phyloP scores from a whole-genome alignment of 2,888 invertebrate species.

The Lottia gigantea region DNA sequence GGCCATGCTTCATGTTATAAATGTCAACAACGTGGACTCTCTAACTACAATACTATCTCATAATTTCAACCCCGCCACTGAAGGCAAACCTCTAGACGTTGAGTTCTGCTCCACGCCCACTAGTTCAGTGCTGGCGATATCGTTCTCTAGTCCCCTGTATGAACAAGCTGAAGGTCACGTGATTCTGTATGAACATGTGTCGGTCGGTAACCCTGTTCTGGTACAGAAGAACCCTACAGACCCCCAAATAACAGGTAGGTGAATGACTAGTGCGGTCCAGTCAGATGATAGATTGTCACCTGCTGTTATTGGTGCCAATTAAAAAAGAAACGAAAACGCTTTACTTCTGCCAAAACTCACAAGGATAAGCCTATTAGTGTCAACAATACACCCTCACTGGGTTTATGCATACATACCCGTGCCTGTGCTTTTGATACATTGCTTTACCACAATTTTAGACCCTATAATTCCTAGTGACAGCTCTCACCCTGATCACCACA shows the following conservation, averaged over 20 bases:
- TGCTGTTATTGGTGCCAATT: too few relatives aligned
- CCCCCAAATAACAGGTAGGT: slow-evolving; percentile 1
- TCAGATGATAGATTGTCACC: too few relatives aligned
- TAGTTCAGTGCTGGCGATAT: slow-evolving; percentile 3
- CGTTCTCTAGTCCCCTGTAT: slow-evolving; percentile 4
- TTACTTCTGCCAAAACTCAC: too few relatives aligned
- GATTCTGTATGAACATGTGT: slow-evolving; percentile 7
- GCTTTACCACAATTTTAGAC: too few relatives aligned
- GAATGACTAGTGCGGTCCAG: neutral
- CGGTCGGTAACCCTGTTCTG: neutral
- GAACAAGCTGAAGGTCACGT: slow-evolving; percentile 12
- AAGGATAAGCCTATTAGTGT: too few relatives aligned
- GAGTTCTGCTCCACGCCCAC: slow-evolving; percentile 13
- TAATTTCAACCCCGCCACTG: slow-evolving; percentile 2
- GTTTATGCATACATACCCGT: too few relatives aligned
- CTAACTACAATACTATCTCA: neutral
- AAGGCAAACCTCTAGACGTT: slow-evolving; percentile 16
- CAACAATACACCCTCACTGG: too few relatives aligned
- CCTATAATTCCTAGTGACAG: too few relatives aligned
- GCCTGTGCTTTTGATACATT: too few relatives aligned
- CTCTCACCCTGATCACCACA: too few relatives aligned
- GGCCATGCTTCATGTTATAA: slow-evolving; percentile 12
- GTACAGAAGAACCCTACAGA: slow-evolving; percentile 7
- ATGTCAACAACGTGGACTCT: slow-evolving; percentile 5
- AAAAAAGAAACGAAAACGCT: too few relatives aligned